Base-by-base conservation (phyloP, 2,113 vertebrate genomes). In the Miniopterus natalensis region DNA sequence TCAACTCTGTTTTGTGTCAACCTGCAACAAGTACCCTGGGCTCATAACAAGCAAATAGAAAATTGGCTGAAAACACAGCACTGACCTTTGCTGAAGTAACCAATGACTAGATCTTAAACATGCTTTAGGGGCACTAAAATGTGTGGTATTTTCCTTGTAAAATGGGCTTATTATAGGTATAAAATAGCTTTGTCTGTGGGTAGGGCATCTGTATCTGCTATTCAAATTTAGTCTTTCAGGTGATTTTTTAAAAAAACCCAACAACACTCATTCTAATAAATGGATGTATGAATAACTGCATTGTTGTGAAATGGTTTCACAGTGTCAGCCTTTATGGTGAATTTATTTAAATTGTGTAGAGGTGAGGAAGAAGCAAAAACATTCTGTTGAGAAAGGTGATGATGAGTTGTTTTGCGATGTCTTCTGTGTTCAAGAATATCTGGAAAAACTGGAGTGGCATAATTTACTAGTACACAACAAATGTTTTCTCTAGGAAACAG, bases 71-170 rank as follows among this genome's bases (percentile, higher is more conserved):
- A 96, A 94, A 95, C 90, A 85, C 18, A 92, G 65, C 53, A 86
- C 20, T 92, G 86, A 95, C 90, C 88, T 95, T 96, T 96, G 68
- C 49, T 92, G 90, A 94, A 90, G 29, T 74, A 95, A 94, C 21
- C 57, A 88, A 15, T 85, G 61, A 25, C 42, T 79, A 79, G 66
- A 83, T 88, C 29, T 96, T 92, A 88, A 97, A 75, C 74, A 78
- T 79, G 15, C 45, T 70, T 94, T 15, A 61, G 90, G 88, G 68
- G 87, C 45, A 95, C 63, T 92, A 94, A 97, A 88, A 57, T 74
- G 20, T 92, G 61, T 88, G 75, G 20, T 71, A 85, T 97, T 96
- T 97, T 96, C 73, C 51, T 90, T 96, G 49, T 70, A 65, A 96
- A 95, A 90, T 86, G 77, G 94, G n/a, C 59, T 94, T 57, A 74